phyloP scores from a whole-genome alignment of 2,113 vertebrate genomes.

The Corydoras sp. region DNA sequence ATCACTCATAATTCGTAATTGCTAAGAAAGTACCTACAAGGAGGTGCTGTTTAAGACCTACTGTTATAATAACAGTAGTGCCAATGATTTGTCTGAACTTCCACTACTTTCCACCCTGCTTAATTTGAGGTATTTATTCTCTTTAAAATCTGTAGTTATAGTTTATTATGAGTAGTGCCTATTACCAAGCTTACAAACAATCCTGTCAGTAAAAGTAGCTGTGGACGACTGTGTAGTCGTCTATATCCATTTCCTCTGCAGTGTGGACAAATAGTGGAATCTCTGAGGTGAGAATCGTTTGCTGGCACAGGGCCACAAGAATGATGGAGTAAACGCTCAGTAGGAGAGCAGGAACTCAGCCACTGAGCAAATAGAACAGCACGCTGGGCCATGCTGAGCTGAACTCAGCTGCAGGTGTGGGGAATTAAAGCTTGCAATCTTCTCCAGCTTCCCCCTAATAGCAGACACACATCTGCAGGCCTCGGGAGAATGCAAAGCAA shows the following conservation, averaged over 20 bases:
- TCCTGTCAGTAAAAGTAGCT: too few species aligned
- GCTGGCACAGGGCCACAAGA: neutral
- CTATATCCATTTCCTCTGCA: neutral
- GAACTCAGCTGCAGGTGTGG: slow-evolving; percentile 54
- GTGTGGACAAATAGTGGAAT: slow-evolving; percentile 2
- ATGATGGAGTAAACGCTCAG: slow-evolving; percentile 45
- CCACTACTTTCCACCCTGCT: too few species aligned
- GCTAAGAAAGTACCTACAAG: too few species aligned
- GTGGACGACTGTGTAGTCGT: neutral
- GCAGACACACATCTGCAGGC: slow-evolving; percentile 51
- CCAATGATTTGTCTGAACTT: too few species aligned
- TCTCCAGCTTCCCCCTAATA: slow-evolving; percentile 41
- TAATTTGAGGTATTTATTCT: too few species aligned
- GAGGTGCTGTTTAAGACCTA: too few species aligned
- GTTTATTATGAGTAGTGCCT: too few species aligned
- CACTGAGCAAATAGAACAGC: slow-evolving; percentile 53
- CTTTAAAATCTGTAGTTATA: too few species aligned
- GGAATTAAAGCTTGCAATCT: slow-evolving; percentile 47
- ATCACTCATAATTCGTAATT: too few species aligned
- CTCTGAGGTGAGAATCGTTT: neutral
- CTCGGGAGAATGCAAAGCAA: slow-evolving; percentile 27
- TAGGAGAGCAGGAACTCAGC: slow-evolving; percentile 45
- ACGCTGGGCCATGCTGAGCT: slow-evolving; percentile 35
- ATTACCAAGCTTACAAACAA: too few species aligned
- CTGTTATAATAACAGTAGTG: too few species aligned